phyloP scores from a whole-genome alignment of 2,888 invertebrate genomes.

The Dysmachus trigonus region DNA sequence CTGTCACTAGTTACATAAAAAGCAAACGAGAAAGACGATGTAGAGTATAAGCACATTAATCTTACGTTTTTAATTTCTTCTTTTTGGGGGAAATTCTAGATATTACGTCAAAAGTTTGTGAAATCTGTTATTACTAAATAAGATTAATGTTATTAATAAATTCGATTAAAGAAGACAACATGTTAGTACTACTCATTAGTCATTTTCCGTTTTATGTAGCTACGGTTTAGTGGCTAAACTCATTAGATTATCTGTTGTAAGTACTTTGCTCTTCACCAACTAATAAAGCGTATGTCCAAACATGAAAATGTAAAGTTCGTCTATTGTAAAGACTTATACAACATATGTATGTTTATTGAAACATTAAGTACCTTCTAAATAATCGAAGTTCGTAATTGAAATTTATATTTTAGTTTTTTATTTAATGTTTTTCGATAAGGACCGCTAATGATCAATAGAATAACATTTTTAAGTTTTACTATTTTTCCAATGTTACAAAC shows the following conservation, averaged over 20 bases:
- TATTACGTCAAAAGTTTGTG: neutral
- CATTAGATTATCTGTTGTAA: no score
- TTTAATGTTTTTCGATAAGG: no score
- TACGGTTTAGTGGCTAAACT: no score
- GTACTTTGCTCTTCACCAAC: no score
- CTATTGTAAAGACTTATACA: no score
- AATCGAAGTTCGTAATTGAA: no score
- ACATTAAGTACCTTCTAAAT: no score
- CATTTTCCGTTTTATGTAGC: neutral
- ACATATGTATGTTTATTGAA: no score
- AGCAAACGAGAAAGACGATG: neutral
- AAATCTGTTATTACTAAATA: neutral
- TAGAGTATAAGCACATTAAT: neutral
- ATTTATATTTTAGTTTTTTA: no score
- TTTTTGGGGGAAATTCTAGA: neutral
- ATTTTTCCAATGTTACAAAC: neutral
- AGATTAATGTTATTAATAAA: neutral
- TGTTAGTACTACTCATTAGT: neutral
- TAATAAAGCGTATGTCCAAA: no score
- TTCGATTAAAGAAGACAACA: neutral
- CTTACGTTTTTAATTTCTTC: neutral
- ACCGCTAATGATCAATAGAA: neutral
- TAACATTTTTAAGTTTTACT: neutral
- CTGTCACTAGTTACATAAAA: neutral
- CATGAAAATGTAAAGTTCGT: no score